Evolutionary conservation across 2,797 vertebrate genomes (phyloP).

Genomic region (Gallirallus australis): DNA sequence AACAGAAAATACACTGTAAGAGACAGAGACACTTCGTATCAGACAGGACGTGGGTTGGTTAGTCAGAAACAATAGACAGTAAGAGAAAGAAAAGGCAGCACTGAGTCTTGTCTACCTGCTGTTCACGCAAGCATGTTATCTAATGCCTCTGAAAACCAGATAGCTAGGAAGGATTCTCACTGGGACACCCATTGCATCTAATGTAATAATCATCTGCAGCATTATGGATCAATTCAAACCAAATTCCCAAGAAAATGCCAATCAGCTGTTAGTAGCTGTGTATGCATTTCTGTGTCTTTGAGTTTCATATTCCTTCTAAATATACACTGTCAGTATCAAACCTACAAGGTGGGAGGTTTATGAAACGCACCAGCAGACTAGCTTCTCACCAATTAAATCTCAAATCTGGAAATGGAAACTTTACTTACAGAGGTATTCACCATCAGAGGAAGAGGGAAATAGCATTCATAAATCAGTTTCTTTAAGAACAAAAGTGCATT

Average conservation of each 20-base stretch:
- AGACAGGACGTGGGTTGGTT: conserved; percentile 54
- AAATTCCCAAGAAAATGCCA: background rate
- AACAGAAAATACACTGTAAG: conserved; percentile 76
- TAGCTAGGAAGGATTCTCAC: conserved; percentile 9
- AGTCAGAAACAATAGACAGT: conserved; percentile 43
- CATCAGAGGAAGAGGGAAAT: background rate
- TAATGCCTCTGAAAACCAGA: background rate
- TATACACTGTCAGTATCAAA: background rate
- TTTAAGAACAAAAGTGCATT: background rate
- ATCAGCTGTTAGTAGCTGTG: background rate
- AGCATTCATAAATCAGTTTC: background rate
- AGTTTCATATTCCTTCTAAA: background rate
- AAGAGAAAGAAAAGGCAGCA: conserved; percentile 24
- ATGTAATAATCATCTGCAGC: background rate
- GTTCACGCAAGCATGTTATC: background rate
- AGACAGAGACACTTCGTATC: conserved; percentile 54
- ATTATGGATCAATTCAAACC: background rate
- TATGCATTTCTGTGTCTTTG: background rate
- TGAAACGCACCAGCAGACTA: background rate
- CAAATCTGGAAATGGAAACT: background rate
- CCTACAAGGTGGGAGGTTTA: background rate
- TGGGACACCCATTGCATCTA: background rate
- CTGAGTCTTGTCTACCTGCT: background rate
- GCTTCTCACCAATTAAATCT: background rate
- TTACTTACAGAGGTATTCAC: background rate